A percentile compares a stretch with the other conserved stretches of the same genome.
phyloP scores from a whole-genome alignment of 2,113 vertebrate genomes.

The Eulacestoma nigropectus region DNA sequence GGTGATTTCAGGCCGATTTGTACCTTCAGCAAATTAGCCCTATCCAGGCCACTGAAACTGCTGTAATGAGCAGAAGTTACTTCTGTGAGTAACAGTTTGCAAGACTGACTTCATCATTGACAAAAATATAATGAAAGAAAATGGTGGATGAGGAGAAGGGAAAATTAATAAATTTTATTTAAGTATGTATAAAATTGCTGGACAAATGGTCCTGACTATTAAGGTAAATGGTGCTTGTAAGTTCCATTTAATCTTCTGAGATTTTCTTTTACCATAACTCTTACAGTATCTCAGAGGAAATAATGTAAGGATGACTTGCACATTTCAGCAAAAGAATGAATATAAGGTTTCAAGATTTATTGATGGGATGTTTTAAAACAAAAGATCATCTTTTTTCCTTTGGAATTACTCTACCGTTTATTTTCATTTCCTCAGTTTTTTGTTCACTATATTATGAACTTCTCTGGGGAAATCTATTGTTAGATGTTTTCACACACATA shows the following conservation, averaged over 20 bases:
- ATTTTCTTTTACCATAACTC: slow-evolving; percentile 13
- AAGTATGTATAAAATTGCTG: slow-evolving; percentile 19
- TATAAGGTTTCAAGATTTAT: slow-evolving; percentile 42
- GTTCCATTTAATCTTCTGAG: slow-evolving; percentile 53
- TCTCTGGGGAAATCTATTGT: slow-evolving; percentile 56
- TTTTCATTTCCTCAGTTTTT: slow-evolving; percentile 53
- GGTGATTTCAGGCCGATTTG: background rate
- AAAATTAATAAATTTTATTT: slow-evolving; percentile 35
- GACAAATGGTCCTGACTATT: slow-evolving; percentile 30
- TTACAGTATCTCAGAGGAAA: slow-evolving; percentile 29
- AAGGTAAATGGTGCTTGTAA: slow-evolving; percentile 59
- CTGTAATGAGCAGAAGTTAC: background rate
- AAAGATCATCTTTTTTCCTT: slow-evolving; percentile 40
- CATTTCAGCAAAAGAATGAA: slow-evolving; percentile 10
- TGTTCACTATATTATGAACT: slow-evolving; percentile 34
- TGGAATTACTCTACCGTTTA: slow-evolving; percentile 45
- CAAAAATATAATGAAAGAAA: background rate
- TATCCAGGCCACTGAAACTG: background rate
- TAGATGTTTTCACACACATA: slow-evolving; percentile 32
- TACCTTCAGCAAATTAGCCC: background rate
- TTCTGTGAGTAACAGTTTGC: background rate
- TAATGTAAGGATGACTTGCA: slow-evolving; percentile 42
- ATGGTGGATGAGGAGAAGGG: background rate
- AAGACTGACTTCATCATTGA: background rate
- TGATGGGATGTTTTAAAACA: slow-evolving; percentile 29